A percentile compares a stretch with the other conserved stretches of the same genome.
Conservation (phyloP, 2,888 invertebrate species). For the Eupeodes latifasciatus region DNA sequence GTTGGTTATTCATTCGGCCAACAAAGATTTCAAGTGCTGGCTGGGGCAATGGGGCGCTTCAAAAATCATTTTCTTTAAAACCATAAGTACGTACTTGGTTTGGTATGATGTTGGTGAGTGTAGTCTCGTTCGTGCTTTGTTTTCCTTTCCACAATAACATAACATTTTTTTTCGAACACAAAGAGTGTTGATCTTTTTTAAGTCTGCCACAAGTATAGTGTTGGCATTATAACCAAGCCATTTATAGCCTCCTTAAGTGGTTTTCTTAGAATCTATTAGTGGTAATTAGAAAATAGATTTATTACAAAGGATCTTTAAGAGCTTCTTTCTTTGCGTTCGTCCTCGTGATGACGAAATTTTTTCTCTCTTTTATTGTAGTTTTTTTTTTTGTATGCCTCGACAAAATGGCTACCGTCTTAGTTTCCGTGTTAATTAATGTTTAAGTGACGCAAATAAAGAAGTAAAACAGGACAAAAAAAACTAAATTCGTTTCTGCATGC, state of each 20-base stretch:
- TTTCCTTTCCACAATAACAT: conserved; percentile 1
- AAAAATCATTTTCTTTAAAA: conserved; percentile 18
- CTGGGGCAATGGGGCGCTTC: background rate
- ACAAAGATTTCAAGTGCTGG: conserved; percentile 16
- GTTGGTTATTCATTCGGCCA: background rate
- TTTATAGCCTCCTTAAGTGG: conserved; percentile 51
- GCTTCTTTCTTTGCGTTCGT: background rate
- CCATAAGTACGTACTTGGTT: conserved; percentile 25
- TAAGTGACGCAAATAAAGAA: background rate
- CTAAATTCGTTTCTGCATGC: conserved; percentile 1
- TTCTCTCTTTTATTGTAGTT: background rate
- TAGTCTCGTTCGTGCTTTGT: background rate
- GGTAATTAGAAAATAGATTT: conserved; percentile 56
- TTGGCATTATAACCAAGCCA: conserved; percentile 45
- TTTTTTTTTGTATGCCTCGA: background rate
- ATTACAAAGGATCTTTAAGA: conserved; percentile 7
- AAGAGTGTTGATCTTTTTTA: conserved; percentile 27
- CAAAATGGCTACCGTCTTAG: background rate
- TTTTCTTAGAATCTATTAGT: conserved; percentile 53
- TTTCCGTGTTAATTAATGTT: conserved; percentile 4
- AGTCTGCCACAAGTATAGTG: conserved; percentile 33
- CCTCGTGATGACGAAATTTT: background rate
- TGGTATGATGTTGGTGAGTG: background rate
- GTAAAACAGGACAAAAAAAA: background rate
- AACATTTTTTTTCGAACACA: conserved; percentile 5